These are phyloP conservation scores for Aethes cnicana DNA, from an alignment of 2,888 invertebrate genomes.

Conservation along the genomic window DNA sequence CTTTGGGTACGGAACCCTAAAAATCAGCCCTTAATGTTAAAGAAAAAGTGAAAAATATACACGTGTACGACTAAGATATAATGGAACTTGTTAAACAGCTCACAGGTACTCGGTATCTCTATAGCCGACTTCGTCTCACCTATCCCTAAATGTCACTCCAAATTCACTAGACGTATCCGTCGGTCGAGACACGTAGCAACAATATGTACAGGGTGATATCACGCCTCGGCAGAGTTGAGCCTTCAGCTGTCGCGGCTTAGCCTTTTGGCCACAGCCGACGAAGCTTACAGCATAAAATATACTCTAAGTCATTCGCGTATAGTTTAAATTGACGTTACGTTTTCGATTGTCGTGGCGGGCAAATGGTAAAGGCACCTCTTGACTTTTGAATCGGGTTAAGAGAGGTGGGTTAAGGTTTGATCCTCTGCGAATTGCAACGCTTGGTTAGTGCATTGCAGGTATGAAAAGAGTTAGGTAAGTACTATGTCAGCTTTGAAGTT, in stretches of 20 bases:
- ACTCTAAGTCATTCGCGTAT: no score
- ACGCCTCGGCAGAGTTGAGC: conserved; percentile 36
- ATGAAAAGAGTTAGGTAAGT: neutral
- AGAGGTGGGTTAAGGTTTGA: conserved; percentile 10
- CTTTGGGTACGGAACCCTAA: no score
- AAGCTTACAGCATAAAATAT: no score
- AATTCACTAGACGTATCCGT: conserved; percentile 11
- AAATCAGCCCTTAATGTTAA: no score
- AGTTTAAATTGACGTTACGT: no score
- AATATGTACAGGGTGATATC: conserved; percentile 46
- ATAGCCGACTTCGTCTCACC: neutral
- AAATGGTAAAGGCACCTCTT: no score
- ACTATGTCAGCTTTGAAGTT: no score
- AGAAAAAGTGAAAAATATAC: no score
- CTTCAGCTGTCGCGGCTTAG: conserved; percentile 36
- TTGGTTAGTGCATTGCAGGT: conserved; percentile 5
- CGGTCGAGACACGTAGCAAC: conserved; percentile 35
- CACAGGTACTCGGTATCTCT: no score
- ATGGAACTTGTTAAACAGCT: no score
- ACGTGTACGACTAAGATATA: no score
- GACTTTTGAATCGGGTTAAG: conserved; percentile 26
- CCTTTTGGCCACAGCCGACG: conserved; percentile 6
- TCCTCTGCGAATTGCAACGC: conserved; percentile 11
- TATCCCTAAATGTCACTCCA: conserved; percentile 8
- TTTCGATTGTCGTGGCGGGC: no score